Base-by-base conservation (phyloP, 2,113 vertebrate genomes). In the Clarias gariepinus region DNA sequence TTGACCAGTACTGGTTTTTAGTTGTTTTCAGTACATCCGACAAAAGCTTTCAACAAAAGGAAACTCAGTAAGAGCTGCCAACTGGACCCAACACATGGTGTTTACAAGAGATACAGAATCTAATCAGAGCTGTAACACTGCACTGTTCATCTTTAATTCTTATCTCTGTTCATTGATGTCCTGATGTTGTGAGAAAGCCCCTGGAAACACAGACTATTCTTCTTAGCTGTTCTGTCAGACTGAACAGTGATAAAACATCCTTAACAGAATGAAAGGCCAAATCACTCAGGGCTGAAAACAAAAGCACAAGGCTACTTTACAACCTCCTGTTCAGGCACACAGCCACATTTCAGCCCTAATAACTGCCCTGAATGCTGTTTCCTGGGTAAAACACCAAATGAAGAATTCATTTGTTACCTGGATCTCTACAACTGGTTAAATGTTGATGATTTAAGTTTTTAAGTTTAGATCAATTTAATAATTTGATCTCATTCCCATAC, bases 201-300 rank as follows among this genome's bases (percentile, higher is more conserved):
- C 4, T n/a, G 55, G 83, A 76, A 28, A 74, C 57, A 4, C 33
- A 12, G 19, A 23, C 25, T 57, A 52, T 85, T 53, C 25, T 63
- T 76, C 25, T 58, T 25, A 1, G 15, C 57, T 76, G 36, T 23
- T 73, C 82, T 73, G 18, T 36, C 66, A 71, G 25, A 83, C 18
- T 2, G 10, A 83, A 36, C 11, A 71, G 52, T 58, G 12, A 71
- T 83, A 57, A 83, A 83, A 53, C 82, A 33, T 57, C 25, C 57
- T n/a, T 60, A 76, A 57, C 47, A 61, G 9, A 76, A 41, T 28
- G 36, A 85, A 84, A 76, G 83, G 33, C 33, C 57, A 61, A 61
- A 61, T 81, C 78, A 36, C 57, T 30, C 55, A 60, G 69, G 57
- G 23, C 57, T 60, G 11, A 74, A 84, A 74, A 41, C 33, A 74